phyloP scores from a whole-genome alignment of 2,888 invertebrate genomes.

The Sepioteuthis lessoniana region DNA sequence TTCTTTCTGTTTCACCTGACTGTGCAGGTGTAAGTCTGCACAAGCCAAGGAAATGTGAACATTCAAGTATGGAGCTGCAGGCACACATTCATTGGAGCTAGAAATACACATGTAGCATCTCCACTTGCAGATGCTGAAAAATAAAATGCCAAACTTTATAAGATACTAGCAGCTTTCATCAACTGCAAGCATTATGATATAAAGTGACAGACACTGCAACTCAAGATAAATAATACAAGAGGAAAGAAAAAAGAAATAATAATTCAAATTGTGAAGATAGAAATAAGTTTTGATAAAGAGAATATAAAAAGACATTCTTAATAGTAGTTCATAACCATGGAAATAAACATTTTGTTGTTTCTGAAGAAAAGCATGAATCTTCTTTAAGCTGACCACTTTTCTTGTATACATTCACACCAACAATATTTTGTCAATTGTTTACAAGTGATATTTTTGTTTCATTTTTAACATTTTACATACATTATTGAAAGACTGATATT shows the following conservation, averaged over 20 bases:
- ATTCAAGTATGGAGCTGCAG: constrained; percentile 4
- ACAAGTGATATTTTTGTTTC: not conserved
- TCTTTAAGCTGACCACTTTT: not conserved
- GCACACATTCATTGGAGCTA: constrained; percentile 8
- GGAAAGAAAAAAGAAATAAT: not conserved
- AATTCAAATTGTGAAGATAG: not conserved
- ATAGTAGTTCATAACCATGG: not conserved
- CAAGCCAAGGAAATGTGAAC: constrained; percentile 2
- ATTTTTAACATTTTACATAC: not conserved
- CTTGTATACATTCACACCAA: not conserved
- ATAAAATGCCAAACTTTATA: not conserved
- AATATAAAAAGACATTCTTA: not conserved
- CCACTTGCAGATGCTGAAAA: not conserved
- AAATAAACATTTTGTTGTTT: not conserved
- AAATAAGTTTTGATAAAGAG: not conserved
- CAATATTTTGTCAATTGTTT: not conserved
- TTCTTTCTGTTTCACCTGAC: not conserved
- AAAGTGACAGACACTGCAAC: not conserved
- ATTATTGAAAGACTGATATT: not conserved
- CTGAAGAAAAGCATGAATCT: not conserved
- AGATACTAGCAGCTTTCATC: not conserved
- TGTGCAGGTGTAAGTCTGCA: not conserved
- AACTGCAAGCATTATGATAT: not conserved
- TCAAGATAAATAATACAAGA: not conserved
- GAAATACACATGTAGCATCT: constrained; percentile 33